These are phyloP conservation scores for Pluvianellus socialis DNA, from an alignment of 2,113 vertebrate species.

Conservation along the genomic window DNA sequence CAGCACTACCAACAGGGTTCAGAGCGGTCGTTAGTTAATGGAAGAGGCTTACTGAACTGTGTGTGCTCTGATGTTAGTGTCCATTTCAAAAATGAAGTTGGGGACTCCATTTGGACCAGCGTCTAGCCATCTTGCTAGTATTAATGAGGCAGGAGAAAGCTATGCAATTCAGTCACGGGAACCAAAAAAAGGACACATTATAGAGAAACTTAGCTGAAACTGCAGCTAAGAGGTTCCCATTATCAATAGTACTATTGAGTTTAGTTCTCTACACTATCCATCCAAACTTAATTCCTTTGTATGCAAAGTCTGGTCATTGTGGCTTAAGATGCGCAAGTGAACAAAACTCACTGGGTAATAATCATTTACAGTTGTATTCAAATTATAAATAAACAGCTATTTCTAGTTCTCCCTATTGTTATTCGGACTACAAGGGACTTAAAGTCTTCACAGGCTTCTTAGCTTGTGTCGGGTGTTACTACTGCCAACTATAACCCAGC, in stretches of 20 bases:
- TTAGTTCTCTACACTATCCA: not conserved
- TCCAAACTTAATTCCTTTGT: not conserved
- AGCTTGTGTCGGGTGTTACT: not conserved
- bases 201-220: not conserved
- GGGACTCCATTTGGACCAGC: not conserved
- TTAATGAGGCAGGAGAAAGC: not conserved
- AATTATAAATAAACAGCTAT: not conserved
- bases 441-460: not conserved
- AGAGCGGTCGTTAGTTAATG: not conserved
- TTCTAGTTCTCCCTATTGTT: not conserved
- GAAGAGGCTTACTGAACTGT: not conserved
- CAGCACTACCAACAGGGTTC: not conserved
- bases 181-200: not conserved
- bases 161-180: not conserved
- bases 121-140: not conserved
- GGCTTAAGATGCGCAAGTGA: not conserved
- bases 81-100: not conserved
- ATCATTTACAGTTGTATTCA: not conserved
- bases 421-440: not conserved
- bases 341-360: not conserved
- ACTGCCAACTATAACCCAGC: not conserved
- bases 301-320: not conserved
- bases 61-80: not conserved
- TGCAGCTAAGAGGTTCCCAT: not conserved
- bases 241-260: not conserved